A percentile compares a stretch with the other conserved stretches of the same genome.
phyloP scores from a whole-genome alignment of 35 echinoderm and acorn worm species.

The Patiria miniata region DNA sequence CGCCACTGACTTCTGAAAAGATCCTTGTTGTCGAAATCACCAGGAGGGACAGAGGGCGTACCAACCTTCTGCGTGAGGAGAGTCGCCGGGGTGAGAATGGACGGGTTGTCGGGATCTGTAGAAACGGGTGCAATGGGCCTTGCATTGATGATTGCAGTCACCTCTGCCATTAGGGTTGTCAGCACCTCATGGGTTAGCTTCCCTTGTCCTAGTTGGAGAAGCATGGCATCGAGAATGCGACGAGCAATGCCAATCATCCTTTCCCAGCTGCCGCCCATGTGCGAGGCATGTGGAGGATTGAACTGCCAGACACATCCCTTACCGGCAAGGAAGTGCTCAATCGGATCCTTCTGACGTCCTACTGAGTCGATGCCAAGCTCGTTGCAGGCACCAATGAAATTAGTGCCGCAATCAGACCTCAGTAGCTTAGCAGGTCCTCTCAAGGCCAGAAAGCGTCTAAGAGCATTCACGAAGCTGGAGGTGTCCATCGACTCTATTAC shows the following conservation, averaged over 20 bases:
- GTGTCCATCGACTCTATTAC: conserved; percentile 28
- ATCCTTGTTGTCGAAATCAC: background rate
- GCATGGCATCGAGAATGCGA: conserved; percentile 34
- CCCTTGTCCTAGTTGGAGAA: background rate
- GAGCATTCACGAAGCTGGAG: background rate
- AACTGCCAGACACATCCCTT: conserved; percentile 9
- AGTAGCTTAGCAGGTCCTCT: conserved; percentile 41
- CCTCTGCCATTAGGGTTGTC: conserved; percentile 27
- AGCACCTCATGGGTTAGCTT: conserved; percentile 54
- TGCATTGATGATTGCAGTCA: conserved; percentile 45
- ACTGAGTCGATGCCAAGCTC: background rate
- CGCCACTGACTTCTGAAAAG: background rate
- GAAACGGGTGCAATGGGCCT: conserved; percentile 43
- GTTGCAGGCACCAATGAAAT: background rate
- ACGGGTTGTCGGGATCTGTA: conserved; percentile 33
- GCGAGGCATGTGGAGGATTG: conserved; percentile 57
- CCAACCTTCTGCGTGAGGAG: conserved; percentile 4
- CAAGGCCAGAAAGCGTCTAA: conserved; percentile 30
- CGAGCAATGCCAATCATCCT: conserved; percentile 43
- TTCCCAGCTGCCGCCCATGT: conserved; percentile 56
- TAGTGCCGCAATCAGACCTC: conserved; percentile 46
- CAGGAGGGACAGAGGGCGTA: background rate
- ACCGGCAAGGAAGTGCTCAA: background rate
- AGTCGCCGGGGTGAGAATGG: conserved; percentile 18
- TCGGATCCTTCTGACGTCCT: no score